Evolutionary conservation across 2,797 vertebrate genomes (phyloP), one percentile per base, ranked within the genome.

Genomic region (Gadopsis marmoratus): DNA sequence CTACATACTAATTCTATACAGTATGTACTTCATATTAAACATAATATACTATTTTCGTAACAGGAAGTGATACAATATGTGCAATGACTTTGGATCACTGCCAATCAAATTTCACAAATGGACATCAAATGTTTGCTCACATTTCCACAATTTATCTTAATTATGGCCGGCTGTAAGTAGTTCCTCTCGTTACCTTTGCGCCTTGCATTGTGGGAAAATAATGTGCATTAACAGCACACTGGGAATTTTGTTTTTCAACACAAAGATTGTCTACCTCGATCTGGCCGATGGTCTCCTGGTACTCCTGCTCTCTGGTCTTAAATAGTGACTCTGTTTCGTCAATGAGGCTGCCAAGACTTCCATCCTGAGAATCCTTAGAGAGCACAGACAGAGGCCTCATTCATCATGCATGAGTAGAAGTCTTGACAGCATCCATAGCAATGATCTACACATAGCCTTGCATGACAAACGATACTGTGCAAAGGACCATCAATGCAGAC

Each of bases 261-360:
- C 50, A 60, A 7, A 64, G 12, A 19, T 58, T 14, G 68, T 69
- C 4, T 89, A 99, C 98, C 98, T 99, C 98, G 0, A 99, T 99
- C 94, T 99, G 96, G 47, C 96, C 98, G 47, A 99, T 99, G n/a
- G 97, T 98, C 73, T 99, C 96, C 90, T 99, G 98, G 91, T 99
- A 99, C 81, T 99, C 97, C 87, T 98, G 96, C 93, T 99, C 98
- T 92, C 98, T 96, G 5, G 95, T 98, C 94, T 98, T 98, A 93
- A 99, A 98, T 79, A 98, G 97, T 19, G 97, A 97, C 83, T 99
- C 98, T 0, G 98, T 99, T 91, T 99, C 97, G 0, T 99, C 96
- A 73, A 99, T 99, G 91, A 99, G 89, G 92, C 96, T 98, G 79
- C 98, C 98, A 90, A 99, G 89, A 89, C 96, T 97, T 93, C 97